Conservation (phyloP, 1,140 invertebrate genomes). For the Apis florea region DNA sequence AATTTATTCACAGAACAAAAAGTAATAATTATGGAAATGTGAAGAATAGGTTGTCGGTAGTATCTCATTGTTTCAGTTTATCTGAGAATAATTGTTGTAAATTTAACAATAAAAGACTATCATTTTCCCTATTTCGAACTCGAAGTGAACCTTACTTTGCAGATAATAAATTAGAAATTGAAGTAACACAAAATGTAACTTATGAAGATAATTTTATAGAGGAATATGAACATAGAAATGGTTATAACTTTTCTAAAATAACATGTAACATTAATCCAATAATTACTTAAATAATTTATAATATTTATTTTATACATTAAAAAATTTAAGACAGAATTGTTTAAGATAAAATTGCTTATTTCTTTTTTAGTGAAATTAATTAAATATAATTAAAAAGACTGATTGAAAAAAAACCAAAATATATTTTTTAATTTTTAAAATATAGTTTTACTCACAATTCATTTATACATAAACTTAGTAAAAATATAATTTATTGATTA, state of each 20-base stretch:
- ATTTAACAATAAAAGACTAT: conserved; percentile 45
- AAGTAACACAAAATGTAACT: conserved; percentile 75
- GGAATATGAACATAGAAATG: conserved; percentile 68
- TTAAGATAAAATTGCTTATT: conserved; percentile 19
- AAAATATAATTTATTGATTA: neutral
- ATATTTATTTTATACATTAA: conserved; percentile 15
- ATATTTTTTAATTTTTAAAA: conserved; percentile 19
- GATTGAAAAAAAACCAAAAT: neutral
- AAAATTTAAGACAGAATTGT: neutral
- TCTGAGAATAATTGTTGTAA: conserved; percentile 60
- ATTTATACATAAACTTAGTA: neutral
- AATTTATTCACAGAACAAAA: conserved; percentile 33
- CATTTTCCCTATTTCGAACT: conserved; percentile 71
- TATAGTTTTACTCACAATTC: neutral
- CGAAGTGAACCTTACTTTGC: conserved; percentile 73
- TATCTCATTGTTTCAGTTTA: conserved; percentile 59
- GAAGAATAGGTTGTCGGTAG: conserved; percentile 45
- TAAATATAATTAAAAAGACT: conserved; percentile 7
- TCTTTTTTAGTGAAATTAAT: conserved; percentile 6
- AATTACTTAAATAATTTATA: conserved; percentile 31
- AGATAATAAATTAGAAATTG: conserved; percentile 71
- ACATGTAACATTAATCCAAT: conserved; percentile 37
- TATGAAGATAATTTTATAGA: conserved; percentile 71
- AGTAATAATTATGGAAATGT: conserved; percentile 22
- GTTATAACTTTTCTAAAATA: conserved; percentile 52